phyloP scores from a whole-genome alignment of 2,888 invertebrate genomes.

The Lasioglossum pauxillum region DNA sequence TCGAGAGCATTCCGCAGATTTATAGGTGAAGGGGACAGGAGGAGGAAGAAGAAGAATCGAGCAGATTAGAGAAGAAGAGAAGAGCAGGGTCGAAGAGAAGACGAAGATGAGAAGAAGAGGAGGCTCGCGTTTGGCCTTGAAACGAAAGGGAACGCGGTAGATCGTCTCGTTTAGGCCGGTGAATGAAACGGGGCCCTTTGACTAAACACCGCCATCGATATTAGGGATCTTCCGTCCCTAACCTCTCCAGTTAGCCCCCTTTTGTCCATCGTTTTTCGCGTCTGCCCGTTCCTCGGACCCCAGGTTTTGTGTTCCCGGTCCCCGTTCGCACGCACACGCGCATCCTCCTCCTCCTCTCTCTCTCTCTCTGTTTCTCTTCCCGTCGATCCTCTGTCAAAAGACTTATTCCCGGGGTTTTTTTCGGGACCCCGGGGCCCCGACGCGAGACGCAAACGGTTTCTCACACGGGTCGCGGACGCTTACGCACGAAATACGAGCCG shows the following conservation, averaged over 20 bases:
- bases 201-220: constrained; percentile 63
- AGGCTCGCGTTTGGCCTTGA: constrained; percentile 53
- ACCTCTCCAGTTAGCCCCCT: constrained; percentile 50
- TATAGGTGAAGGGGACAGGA: constrained; percentile 43
- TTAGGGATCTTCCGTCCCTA: constrained; percentile 62
- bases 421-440: background rate
- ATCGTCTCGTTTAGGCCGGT: constrained; percentile 59
- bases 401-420: background rate
- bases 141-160: constrained; percentile 52
- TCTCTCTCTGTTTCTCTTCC: background rate
- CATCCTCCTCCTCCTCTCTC: background rate
- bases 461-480: constrained; percentile 47
- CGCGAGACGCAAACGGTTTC: constrained; percentile 39
- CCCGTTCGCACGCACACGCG: constrained; percentile 50
- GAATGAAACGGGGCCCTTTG: constrained; percentile 63
- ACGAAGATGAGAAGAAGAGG: background rate
- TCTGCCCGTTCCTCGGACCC: constrained; percentile 27
- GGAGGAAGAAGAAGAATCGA: background rate
- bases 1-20: constrained; percentile 49
- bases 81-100: background rate
- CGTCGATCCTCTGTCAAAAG: constrained; percentile 7
- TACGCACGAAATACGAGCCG: constrained; percentile 57
- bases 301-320: constrained; percentile 42
- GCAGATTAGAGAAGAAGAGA: background rate
- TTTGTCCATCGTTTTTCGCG: constrained; percentile 45